Evolutionary conservation across 2,888 invertebrate genomes (phyloP), one percentile per base, ranked within the genome.

Genomic region (Leptinotarsa rubiginosa): DNA sequence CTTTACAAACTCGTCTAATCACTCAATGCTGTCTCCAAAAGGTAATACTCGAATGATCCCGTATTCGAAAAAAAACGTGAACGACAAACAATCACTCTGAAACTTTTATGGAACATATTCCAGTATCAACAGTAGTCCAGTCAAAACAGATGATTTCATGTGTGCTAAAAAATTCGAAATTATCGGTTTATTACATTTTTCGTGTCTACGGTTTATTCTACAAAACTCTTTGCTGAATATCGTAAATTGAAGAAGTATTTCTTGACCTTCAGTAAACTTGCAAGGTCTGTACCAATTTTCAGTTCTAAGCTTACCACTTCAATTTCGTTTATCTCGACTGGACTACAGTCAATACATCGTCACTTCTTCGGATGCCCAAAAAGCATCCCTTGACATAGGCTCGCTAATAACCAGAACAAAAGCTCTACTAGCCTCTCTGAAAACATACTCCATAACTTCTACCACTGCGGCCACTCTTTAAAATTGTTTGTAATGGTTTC

Each of bases 401-500:
- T 81, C 80, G 84, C 83, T 85, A 85, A 85, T 84, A 85, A 84
- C 82, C 85, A 84, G 84, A 85, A 85, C 85, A 84, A 85, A 84
- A 85, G 83, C 81, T 79, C 81, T 86, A 86, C 85, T 85, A 85
- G 78, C 83, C 79, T 77, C 77, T 79, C 84, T 85, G 80, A 85
- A 86, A 86, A 86, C 84, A 82, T 86, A 75, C 81, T 76, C 74
- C 80, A 76, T 79, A 79, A 75, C 76, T 78, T 77, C 78, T 72
- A 69, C 76, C 54, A 59, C 75, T 80, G 80, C 80, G 79, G 80
- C 75, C 82, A 76, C 81, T 83, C 83, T 83, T 82, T 80, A 84
- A 85, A 85, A 84, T 83, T 84, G 85, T 85, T 84, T 85, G 85
- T 86, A 86, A 86, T 86, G 85, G 84, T 86, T 84, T 82, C 82